These are phyloP conservation scores for Hipparchia sbordonii DNA, from an alignment of 2,888 invertebrate genomes.

Conservation along the genomic window DNA sequence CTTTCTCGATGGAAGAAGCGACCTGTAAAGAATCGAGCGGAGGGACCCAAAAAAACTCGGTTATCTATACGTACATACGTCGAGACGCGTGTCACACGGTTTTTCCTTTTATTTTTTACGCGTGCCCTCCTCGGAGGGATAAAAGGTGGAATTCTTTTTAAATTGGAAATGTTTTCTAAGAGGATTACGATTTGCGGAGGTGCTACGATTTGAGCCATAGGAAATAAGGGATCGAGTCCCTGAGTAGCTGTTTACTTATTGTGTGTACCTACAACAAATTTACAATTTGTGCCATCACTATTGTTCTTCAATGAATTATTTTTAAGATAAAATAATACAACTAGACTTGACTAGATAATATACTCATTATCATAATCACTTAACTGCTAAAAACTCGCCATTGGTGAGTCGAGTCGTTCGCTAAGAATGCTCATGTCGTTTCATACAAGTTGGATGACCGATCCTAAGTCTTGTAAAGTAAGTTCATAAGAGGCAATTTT, in stretches of 20 bases:
- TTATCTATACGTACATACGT: conserved; percentile 56
- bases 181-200: conserved; percentile 82
- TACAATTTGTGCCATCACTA: background rate
- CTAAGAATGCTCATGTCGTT: too few species aligned
- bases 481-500: too few species aligned
- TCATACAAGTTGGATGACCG: too few species aligned
- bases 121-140: conserved; percentile 78
- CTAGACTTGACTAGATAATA: too few species aligned
- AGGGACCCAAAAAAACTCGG: conserved; percentile 62
- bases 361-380: too few species aligned
- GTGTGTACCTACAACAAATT: conserved; percentile 65
- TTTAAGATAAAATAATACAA: too few species aligned
- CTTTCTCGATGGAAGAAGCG: conserved; percentile 80
- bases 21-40: conserved; percentile 79
- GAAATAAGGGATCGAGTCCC: conserved; percentile 70
- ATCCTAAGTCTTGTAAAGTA: too few species aligned
- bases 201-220: conserved; percentile 62
- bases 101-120: conserved; percentile 82
- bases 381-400: too few species aligned
- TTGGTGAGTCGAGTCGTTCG: too few species aligned
- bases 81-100: conserved; percentile 68
- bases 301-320: background rate
- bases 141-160: conserved; percentile 81
- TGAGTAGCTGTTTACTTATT: conserved; percentile 49
- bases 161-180: conserved; percentile 84